Percentiles rank a stretch among this genome's conserved stretches.
These are phyloP conservation scores for Anneissia japonica DNA, from an alignment of 35 echinoderm and acorn worm species.

Conservation along the genomic window DNA sequence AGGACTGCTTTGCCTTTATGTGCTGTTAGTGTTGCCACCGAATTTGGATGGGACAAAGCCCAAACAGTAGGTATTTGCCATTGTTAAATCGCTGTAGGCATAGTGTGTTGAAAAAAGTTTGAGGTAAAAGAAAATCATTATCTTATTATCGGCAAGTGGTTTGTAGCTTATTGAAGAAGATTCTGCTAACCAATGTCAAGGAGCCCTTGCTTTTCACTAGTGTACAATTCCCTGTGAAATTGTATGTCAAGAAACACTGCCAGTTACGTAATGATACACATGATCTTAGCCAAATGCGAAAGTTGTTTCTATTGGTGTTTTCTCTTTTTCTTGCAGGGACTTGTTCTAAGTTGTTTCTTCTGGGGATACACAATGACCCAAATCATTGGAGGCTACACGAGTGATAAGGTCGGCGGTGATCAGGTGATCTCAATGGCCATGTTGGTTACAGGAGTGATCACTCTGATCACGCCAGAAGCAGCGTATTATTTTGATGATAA, in stretches of 20 bases:
- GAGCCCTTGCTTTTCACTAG: too few species aligned
- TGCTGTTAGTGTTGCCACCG: conserved; percentile 59
- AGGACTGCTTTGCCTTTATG: conserved; percentile 70
- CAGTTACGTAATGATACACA: too few species aligned
- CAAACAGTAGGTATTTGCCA: conserved; percentile 45
- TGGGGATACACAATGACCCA: conserved; percentile 93
- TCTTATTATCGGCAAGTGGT: background rate
- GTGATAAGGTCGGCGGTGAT: conserved; percentile 88
- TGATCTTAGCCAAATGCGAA: too few species aligned
- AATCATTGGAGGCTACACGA: conserved; percentile 69
- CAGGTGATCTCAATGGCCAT: conserved; percentile 57
- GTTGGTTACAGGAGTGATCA: conserved; percentile 53
- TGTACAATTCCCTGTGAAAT: too few species aligned
- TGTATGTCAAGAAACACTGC: too few species aligned
- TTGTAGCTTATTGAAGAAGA: background rate
- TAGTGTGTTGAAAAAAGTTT: background rate
- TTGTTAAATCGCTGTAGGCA: too few species aligned
- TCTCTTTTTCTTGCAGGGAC: conserved; percentile 55
- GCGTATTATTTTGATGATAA: conserved; percentile 77
- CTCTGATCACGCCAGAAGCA: conserved; percentile 67
- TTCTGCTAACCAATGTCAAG: background rate
- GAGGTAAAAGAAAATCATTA: background rate
- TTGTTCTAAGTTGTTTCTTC: conserved; percentile 88
- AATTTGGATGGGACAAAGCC: conserved; percentile 92
- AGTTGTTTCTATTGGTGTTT: too few species aligned